Conservation (phyloP, 1,140 invertebrate genomes). For the Oryctes rhinoceros region DNA sequence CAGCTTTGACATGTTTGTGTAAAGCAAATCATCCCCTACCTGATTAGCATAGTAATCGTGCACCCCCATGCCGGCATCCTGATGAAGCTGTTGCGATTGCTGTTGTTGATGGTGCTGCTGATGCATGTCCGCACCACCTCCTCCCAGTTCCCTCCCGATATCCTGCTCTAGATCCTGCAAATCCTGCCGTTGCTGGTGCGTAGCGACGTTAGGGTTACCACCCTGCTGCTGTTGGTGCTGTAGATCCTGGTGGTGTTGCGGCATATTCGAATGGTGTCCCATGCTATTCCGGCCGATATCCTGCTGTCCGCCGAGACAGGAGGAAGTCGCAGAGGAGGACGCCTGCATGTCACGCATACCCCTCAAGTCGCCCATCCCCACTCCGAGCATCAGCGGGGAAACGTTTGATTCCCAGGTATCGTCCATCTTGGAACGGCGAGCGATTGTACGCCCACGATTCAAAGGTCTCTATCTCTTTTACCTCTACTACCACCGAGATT, state of each 20-base stretch:
- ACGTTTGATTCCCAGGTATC: conserved; percentile 59
- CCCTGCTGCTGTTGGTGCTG: conserved; percentile 45
- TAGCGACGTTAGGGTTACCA: conserved; percentile 42
- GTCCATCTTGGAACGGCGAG: conserved; percentile 55
- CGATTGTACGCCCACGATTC: conserved; percentile 4
- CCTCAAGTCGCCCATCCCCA: conserved; percentile 56
- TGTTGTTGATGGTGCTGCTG: conserved; percentile 47
- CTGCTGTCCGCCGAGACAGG: conserved; percentile 48
- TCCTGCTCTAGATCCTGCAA: conserved; percentile 51
- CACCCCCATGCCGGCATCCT: conserved; percentile 41
- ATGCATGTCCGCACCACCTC: conserved; percentile 45
- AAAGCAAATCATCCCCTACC: conserved; percentile 47
- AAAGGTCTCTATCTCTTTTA: neutral
- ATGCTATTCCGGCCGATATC: conserved; percentile 46
- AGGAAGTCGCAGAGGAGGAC: conserved; percentile 40
- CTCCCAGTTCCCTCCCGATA: conserved; percentile 50
- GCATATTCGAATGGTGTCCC: conserved; percentile 45
- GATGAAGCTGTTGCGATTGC: conserved; percentile 49
- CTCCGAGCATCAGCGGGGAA: conserved; percentile 60
- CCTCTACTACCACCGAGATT: conserved; percentile 10
- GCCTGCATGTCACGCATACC: conserved; percentile 52
- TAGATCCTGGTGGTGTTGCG: conserved; percentile 50
- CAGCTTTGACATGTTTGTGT: neutral
- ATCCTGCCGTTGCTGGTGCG: conserved; percentile 38
- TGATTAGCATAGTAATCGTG: conserved; percentile 55